Base-by-base conservation (phyloP, 2,888 invertebrate genomes). In the Maniola hyperantus region DNA sequence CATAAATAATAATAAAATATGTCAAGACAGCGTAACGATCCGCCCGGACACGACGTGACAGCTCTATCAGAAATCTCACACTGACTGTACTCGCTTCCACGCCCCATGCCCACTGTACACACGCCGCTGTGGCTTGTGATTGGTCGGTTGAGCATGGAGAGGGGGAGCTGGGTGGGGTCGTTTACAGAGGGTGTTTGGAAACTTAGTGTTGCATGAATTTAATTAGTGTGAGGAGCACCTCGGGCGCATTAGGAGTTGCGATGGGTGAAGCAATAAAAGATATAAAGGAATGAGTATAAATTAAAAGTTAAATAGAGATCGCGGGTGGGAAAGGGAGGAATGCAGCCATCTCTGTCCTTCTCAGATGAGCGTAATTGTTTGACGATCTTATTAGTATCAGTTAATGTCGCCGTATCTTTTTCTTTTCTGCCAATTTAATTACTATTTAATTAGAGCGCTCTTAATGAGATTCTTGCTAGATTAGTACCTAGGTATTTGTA, bases 231-330 rank as follows among this genome's bases (percentile, higher is more conserved):
- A 89, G 88, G 87, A 89, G 89, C 91, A 91, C 91, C 91, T 91
- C 90, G 83, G 88, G 87, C 91, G 89, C 90, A 92, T 92, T 92
- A 92, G 91, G 90, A 91, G 90, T 84, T 89, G 91, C 91, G 88
- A 90, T 89, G 92, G 91, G 91, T 88, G 90, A 91, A 90, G 91
- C 92, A 92, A 92, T 92, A 92, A 92, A 92, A 92, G 91, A 91
- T 92, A 92, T 92, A 92, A 92, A 92, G 92, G 91, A 91, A 92
- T 92, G 91, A 92, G 91, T 91, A 92, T 92, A 92, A 92, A 92
- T 92, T 91, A 92, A 92, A 91, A 92, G 91, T 92, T 92, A 92
- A 92, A 92, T 91, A 92, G 91, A 89, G 89, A 89, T 80, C 76
- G 81, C 76, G 81, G 71, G 87, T 68, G 78, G 66, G 82, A 85